Percentiles rank a stretch among this genome's conserved stretches.
These are phyloP conservation scores for Ornithoptera alexandrae DNA, from an alignment of 2,888 invertebrate genomes.

Conservation along the genomic window DNA sequence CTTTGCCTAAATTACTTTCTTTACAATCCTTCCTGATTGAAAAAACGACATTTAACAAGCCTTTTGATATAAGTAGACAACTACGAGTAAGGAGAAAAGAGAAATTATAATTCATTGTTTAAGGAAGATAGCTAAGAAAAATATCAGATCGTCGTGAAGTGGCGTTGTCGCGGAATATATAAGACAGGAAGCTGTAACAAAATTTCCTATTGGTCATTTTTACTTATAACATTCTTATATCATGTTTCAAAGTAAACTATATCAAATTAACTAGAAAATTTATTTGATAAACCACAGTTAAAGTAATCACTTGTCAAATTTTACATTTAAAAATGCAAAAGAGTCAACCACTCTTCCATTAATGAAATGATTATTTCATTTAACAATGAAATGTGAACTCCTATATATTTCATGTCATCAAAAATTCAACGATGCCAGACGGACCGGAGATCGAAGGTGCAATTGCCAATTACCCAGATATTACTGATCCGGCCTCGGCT, in stretches of 20 bases:
- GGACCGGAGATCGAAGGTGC: slow-evolving; percentile 68
- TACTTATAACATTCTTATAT: too few species aligned
- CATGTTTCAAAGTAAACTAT: too few species aligned
- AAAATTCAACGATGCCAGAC: slow-evolving; percentile 31
- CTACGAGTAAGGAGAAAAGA: not conserved
- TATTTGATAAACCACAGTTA: too few species aligned
- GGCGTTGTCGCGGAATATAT: too few species aligned
- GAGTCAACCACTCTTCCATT: not conserved
- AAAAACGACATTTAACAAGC: slow-evolving; percentile 2
- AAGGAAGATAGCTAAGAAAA: too few species aligned
- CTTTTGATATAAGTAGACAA: not conserved
- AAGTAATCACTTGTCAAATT: too few species aligned
- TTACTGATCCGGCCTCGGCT: slow-evolving; percentile 41
- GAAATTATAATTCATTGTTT: too few species aligned
- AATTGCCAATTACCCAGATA: slow-evolving; percentile 72
- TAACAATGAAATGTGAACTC: not conserved
- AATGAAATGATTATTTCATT: not conserved
- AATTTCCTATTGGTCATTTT: too few species aligned
- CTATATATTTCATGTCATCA: slow-evolving; percentile 35
- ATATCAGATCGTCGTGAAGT: too few species aligned
- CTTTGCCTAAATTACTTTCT: slow-evolving; percentile 12
- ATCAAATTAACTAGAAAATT: too few species aligned
- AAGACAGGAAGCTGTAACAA: too few species aligned
- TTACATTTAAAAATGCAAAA: too few species aligned
- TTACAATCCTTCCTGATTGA: slow-evolving; percentile 21